Evolutionary conservation across 1,140 invertebrate species (phyloP).

Genomic region (Limonius californicus): DNA sequence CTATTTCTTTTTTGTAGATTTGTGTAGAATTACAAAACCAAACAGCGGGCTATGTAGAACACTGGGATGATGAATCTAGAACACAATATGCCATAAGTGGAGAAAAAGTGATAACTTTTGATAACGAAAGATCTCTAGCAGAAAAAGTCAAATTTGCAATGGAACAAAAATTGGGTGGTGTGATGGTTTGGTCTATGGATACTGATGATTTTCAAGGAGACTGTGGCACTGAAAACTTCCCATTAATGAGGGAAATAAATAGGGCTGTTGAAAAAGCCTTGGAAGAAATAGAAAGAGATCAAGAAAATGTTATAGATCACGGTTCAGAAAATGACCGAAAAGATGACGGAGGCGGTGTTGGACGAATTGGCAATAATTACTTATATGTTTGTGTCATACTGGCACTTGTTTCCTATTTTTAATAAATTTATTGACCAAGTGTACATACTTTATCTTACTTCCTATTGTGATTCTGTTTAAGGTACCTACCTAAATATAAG

Average conservation of each 20-base stretch:
- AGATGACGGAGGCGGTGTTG: neutral
- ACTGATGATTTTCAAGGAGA: constrained; percentile 71
- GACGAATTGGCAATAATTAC: too few species aligned
- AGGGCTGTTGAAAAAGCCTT: neutral
- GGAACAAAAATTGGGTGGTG: constrained; percentile 50
- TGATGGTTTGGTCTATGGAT: constrained; percentile 81
- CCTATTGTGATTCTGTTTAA: too few species aligned
- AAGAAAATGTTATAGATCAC: neutral
- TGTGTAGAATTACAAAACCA: constrained; percentile 56
- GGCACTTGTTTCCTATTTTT: too few species aligned
- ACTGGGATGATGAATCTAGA: constrained; percentile 58
- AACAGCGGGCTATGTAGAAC: constrained; percentile 50
- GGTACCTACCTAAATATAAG: too few species aligned
- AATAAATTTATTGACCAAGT: too few species aligned
- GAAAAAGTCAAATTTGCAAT: constrained; percentile 63
- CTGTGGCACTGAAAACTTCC: constrained; percentile 45
- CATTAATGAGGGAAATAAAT: constrained; percentile 1
- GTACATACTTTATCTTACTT: too few species aligned
- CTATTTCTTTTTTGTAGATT: constrained; percentile 51
- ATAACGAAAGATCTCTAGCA: constrained; percentile 59
- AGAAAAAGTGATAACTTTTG: constrained; percentile 59
- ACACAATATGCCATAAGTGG: constrained; percentile 59
- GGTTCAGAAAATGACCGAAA: neutral
- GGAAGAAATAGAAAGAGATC: neutral
- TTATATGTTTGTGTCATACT: too few species aligned